Evolutionary conservation across 2,113 vertebrate genomes (phyloP), one percentile per base, ranked within the genome.

Genomic region (Podarcis muralis): DNA sequence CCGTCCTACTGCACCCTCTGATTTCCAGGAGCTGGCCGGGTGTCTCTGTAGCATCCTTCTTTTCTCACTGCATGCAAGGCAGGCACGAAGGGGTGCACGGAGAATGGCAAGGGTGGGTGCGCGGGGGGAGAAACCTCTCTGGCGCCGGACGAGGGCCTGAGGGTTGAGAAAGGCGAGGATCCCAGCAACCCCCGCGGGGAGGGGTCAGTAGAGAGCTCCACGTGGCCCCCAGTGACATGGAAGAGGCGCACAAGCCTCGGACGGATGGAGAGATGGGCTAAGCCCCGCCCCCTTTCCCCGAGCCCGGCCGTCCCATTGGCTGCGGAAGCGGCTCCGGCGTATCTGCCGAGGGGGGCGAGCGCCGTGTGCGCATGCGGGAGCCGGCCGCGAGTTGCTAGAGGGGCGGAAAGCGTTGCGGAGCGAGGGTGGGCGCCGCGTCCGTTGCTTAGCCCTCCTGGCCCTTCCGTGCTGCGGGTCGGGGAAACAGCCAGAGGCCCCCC

Each of bases 281-380:
- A 81, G 53, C 53, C 68, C 25, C 35, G 23, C 68, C 69, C 30
- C 69, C 2, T 16, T 35, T 5, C 76, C 9, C 18, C 78, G 16
- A 2, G 77, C 80, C 81, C 82, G 69, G 69, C 37, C 9, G 69
- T 22, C 59, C 57, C 18, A 88, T 88, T 88, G 87, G 87, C 72
- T 37, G 32, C 77, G 87, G 4, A 27, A 0, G 5, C 16, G 1
- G 11, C 11, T 35, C 5, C 11, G 43, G 35, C 16, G 11, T 8
- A 7, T 76, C 80, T 5, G 57, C 59, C 71, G 71, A 76, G 43
- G 53, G 43, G 2, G 1, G 22, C 16, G 9, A 59, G n/a, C 15
- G 15, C 6, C 15, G 12, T 53, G 8, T 77, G 65, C 74, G 74
- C 87, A 69, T 78, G 62, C 87, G 81, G n/a, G 6, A 78, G 74